These are phyloP conservation scores for Balaenoptera acutorostrata DNA, from an alignment of 2,113 vertebrate genomes.

Conservation along the genomic window DNA sequence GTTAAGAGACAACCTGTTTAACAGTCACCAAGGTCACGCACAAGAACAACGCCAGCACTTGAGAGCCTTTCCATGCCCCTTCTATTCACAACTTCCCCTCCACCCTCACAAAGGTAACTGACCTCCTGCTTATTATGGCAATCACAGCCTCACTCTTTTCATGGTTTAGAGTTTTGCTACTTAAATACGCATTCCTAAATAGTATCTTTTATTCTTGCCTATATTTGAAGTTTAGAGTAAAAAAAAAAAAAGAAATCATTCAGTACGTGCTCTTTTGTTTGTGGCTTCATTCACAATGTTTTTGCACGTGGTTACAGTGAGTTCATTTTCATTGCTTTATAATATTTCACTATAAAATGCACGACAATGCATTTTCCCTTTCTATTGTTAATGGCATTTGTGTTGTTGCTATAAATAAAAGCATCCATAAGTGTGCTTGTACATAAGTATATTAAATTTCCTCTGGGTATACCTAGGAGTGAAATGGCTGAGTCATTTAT, in stretches of 20 bases:
- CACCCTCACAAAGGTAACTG: neutral
- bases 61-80: accelerated
- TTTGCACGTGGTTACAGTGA: neutral
- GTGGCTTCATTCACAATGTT: neutral
- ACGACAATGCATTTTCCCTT: neutral
- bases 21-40: neutral
- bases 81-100: no score
- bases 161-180: neutral
- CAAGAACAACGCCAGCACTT: neutral
- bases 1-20: neutral
- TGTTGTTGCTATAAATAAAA: neutral
- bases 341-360: neutral
- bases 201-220: neutral
- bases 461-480: neutral
- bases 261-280: neutral
- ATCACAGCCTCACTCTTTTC: neutral
- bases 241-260: neutral
- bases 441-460: neutral
- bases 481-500: neutral
- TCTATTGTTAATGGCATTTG: neutral
- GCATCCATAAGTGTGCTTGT: neutral
- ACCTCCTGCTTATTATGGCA: neutral
- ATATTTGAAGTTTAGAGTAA: neutral
- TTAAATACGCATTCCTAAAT: neutral
- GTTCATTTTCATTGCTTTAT: neutral